Conservation (phyloP, 2,888 invertebrate species). For the Drosophila nigricruria region DNA sequence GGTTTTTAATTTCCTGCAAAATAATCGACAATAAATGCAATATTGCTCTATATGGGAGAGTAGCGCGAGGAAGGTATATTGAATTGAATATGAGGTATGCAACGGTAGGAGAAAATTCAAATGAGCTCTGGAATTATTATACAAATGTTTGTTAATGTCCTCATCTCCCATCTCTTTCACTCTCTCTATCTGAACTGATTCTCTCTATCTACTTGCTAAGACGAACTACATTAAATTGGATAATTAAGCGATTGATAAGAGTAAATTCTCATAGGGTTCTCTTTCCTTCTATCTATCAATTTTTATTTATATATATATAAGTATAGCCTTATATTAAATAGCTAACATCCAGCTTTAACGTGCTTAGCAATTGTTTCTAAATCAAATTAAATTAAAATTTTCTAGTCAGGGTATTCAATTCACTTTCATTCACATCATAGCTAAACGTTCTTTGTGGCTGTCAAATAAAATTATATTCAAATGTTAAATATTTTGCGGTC, state of each 20-base stretch:
- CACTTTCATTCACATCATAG: neutral
- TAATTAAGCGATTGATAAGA: neutral
- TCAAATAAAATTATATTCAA: slow-evolving; percentile 53
- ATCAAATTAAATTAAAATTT: neutral
- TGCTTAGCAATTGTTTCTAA: neutral
- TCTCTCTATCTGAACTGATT: neutral
- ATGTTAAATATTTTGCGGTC: slow-evolving; percentile 71
- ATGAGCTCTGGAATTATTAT: fast-evolving
- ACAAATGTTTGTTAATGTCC: neutral
- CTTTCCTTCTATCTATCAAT: neutral
- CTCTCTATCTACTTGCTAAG: neutral
- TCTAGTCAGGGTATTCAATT: slow-evolving; percentile 17
- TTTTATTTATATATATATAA: neutral
- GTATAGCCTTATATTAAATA: too few species aligned
- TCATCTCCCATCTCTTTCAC: neutral
- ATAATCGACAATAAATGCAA: slow-evolving; percentile 58
- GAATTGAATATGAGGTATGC: too few species aligned
- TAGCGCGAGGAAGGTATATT: neutral
- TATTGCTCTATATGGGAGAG: neutral
- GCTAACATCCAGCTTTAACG: neutral
- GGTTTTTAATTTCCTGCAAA: slow-evolving; percentile 80
- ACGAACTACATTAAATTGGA: neutral
- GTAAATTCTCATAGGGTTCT: neutral
- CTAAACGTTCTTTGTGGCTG: neutral
- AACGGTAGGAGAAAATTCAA: neutral